Base-by-base conservation (phyloP, 2,797 vertebrate genomes). In the Furcifer pardalis region DNA sequence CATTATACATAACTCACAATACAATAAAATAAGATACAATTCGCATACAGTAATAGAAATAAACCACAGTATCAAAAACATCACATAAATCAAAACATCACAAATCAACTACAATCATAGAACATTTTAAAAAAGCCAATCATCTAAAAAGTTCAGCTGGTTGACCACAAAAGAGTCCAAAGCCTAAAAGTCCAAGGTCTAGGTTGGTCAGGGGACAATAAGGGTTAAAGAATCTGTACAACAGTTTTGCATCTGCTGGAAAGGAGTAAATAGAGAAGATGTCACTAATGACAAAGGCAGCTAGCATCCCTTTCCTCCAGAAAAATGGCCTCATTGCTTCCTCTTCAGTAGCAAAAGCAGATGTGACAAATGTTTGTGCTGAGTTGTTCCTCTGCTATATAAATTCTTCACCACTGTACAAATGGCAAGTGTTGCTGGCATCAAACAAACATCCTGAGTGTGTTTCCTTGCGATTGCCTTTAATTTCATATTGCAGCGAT, bases 401-500 rank as follows among this genome's bases (percentile, higher is more conserved):
- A 90, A 90, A 86, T 87, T 91, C 44, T 91, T 87, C 80, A 68
- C 15, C 83, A 87, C 1, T 35, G 13, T 27, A 92, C 17, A 60
- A 83, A 73, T 71, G 76, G 84, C 37, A 82, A 78, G 46, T 91
- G 94, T 92, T 62, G 44, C 65, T 79, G 56, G 46, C 89, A 88
- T 88, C 68, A 77, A 88, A 69, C 68, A 85, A 40, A 80, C 86
- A 79, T 81, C 74, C 76, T 80, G 60, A 91, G 84, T 81, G 56
- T 88, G 89, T 94, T 95, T 94, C 95, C 35, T 92, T 65, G 69
- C 74, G 86, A 87, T 88, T 92, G 76, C 89, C 81, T 92, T 94
- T 93, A 90, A 94, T 95, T 96, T 96, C 90, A 95, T 95, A 95
- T 93, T 94, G 87, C 91, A 85, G 91, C 92, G 90, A 96, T 95